These are phyloP conservation scores for Colletes latitarsis DNA, from an alignment of 1,140 invertebrate genomes.

Conservation along the genomic window DNA sequence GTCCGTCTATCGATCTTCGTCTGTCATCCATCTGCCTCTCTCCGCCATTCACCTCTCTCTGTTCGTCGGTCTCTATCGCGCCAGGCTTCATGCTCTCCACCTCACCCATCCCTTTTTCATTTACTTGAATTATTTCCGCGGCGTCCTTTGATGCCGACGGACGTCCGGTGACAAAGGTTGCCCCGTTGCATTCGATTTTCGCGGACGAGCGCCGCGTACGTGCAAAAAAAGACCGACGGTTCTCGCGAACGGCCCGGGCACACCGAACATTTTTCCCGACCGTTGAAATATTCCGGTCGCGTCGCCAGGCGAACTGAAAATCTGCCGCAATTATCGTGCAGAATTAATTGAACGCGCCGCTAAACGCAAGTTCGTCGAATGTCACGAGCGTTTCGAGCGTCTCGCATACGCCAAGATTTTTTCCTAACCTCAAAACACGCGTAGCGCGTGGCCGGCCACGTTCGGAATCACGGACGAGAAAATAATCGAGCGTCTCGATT, in stretches of 20 bases:
- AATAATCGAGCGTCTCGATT: background rate
- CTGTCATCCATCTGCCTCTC: background rate
- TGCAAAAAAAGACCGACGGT: background rate
- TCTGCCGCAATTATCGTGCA: background rate
- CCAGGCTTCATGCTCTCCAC: background rate
- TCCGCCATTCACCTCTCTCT: background rate
- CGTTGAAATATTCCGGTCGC: background rate
- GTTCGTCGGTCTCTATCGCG: background rate
- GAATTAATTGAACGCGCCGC: background rate
- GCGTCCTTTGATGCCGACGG: slow-evolving; percentile 5
- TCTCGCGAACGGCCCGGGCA: background rate
- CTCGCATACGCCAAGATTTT: background rate
- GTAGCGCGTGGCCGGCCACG: no score
- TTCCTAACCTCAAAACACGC: background rate
- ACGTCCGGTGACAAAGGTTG: slow-evolving; percentile 4
- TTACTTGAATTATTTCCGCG: slow-evolving; percentile 19
- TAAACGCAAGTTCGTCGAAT: background rate
- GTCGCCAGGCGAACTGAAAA: background rate
- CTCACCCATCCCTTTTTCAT: background rate
- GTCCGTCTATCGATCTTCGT: background rate
- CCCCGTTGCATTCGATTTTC: background rate
- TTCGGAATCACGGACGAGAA: no score
- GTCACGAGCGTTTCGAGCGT: background rate
- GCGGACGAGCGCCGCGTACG: background rate
- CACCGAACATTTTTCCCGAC: background rate